phyloP scores from a whole-genome alignment of 2,797 vertebrate genomes.

The Ataeniobius toweri region DNA sequence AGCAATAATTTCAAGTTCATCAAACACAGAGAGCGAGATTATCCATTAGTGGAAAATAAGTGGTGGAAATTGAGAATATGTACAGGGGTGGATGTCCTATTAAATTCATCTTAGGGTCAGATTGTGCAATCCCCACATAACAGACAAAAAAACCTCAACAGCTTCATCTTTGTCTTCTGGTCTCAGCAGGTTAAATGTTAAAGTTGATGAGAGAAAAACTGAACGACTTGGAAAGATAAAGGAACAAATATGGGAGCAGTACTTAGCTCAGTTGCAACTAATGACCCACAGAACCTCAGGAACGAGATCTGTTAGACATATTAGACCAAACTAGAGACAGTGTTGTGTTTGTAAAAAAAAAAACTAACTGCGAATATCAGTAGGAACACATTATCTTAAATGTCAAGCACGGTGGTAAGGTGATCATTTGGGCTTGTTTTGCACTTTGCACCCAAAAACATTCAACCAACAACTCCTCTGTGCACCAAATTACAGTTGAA shows the following conservation, averaged over 20 bases:
- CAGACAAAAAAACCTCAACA: not conserved
- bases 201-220: not conserved
- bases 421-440: no score
- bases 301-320: not conserved
- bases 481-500: no score
- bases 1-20: not conserved
- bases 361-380: not conserved
- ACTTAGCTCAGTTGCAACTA: not conserved
- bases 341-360: no score
- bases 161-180: not conserved
- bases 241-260: not conserved
- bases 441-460: no score
- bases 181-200: not conserved
- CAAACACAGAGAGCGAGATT: not conserved
- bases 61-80: not conserved
- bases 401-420: not conserved
- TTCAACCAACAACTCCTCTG: no score
- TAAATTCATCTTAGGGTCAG: not conserved
- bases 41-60: not conserved
- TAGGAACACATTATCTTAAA: not conserved
- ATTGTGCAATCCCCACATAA: not conserved
- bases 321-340: not conserved
- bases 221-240: not conserved
- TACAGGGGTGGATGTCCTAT: not conserved
- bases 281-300: not conserved